Conservation (phyloP, 35 echinoderm and acorn worm species). For the Ophiothrix spiculata region DNA sequence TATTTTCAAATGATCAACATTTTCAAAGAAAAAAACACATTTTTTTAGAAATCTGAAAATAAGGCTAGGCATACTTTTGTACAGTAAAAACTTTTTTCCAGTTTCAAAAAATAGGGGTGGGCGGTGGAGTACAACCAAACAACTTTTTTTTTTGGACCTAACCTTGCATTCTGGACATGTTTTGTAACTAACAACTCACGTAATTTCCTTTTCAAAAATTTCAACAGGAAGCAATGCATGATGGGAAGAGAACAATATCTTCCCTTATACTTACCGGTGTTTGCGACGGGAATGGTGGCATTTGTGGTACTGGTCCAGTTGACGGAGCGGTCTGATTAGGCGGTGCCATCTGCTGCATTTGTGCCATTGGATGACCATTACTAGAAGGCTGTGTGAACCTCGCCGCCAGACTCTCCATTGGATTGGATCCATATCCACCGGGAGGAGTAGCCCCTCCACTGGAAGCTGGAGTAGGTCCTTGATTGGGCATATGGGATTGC, state of each 20-base stretch:
- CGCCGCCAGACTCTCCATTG: background rate
- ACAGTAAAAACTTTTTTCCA: no score
- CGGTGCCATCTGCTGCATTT: conserved; percentile 40
- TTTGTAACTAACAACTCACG: background rate
- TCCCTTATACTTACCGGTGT: background rate
- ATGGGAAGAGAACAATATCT: conserved; percentile 36
- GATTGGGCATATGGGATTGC: background rate
- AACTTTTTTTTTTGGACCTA: no score
- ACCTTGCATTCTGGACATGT: background rate
- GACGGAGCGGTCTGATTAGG: conserved; percentile 59
- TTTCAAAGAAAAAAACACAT: no score
- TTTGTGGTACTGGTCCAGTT: conserved; percentile 11
- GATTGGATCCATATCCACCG: background rate
- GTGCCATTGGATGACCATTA: background rate
- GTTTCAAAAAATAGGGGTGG: no score
- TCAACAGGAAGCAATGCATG: conserved; percentile 27
- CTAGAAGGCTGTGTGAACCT: background rate
- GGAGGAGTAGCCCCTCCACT: background rate
- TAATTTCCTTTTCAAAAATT: no score
- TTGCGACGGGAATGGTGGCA: conserved; percentile 11
- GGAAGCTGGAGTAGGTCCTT: background rate
- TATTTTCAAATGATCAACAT: no score
- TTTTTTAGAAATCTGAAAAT: no score
- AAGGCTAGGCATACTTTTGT: no score
- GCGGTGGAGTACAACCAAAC: no score